These are phyloP conservation scores for Liopterus haemorrhoidalis DNA, from an alignment of 2,888 invertebrate species.

Conservation along the genomic window DNA sequence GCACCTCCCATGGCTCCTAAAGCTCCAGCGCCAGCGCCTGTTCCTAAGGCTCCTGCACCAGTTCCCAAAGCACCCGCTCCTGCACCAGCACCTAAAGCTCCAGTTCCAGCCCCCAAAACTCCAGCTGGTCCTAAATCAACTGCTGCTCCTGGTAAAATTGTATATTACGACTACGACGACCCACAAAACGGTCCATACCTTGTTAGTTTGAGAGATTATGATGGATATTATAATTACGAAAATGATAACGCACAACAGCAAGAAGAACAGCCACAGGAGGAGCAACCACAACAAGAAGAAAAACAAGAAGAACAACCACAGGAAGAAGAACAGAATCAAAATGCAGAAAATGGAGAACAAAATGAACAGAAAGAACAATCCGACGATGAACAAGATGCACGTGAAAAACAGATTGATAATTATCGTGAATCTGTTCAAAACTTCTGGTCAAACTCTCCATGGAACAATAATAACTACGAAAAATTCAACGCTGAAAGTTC, in stretches of 20 bases:
- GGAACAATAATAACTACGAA: slow-evolving; percentile 15
- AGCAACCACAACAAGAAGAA: slow-evolving; percentile 20
- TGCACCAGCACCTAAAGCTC: slow-evolving; percentile 24
- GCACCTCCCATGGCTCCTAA: slow-evolving; percentile 20
- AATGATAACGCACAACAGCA: slow-evolving; percentile 19
- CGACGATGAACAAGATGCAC: slow-evolving; percentile 25
- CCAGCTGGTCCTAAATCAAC: slow-evolving; percentile 19
- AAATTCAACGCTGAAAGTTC: no score
- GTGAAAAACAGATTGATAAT: slow-evolving; percentile 18
- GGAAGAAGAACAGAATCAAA: slow-evolving; percentile 14
- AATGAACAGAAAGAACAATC: slow-evolving; percentile 15
- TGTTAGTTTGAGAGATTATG: no score
- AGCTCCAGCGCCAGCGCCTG: neutral
- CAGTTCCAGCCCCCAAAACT: slow-evolving; percentile 26
- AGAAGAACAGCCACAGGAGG: slow-evolving; percentile 14
- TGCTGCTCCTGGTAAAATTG: neutral
- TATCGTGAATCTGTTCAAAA: slow-evolving; percentile 4
- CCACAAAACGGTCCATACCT: no score
- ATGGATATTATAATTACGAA: no score
- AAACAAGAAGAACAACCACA: slow-evolving; percentile 25
- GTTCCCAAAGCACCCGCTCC: slow-evolving; percentile 14
- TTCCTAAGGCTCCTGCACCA: neutral
- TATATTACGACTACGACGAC: no score
- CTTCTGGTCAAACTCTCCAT: slow-evolving; percentile 17
- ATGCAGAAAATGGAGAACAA: slow-evolving; percentile 21